These are phyloP conservation scores for Papilio glaucus DNA, from an alignment of 1,140 invertebrate genomes.

Conservation along the genomic window DNA sequence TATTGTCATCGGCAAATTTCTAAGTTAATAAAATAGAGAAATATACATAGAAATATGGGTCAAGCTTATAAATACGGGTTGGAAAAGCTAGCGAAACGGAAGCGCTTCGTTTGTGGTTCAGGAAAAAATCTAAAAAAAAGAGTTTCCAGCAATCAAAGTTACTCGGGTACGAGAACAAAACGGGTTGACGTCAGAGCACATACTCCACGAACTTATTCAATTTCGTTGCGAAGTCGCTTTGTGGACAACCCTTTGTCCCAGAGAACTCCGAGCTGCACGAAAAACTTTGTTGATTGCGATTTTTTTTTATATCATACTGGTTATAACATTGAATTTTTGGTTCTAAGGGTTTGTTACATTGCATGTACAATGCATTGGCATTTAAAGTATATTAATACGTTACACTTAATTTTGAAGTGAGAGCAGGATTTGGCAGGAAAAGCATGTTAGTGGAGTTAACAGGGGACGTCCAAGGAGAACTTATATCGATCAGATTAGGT, in stretches of 20 bases:
- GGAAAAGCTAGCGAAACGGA: background rate
- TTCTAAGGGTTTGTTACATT: background rate
- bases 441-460: too few relatives aligned
- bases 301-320: background rate
- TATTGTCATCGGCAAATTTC: too few relatives aligned
- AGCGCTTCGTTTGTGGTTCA: background rate
- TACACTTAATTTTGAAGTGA: too few relatives aligned
- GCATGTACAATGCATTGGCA: too few relatives aligned
- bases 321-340: background rate
- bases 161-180: constrained; percentile 10
- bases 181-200: background rate
- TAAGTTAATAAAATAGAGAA: too few relatives aligned
- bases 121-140: constrained; percentile 5
- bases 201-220: constrained; percentile 30
- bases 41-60: too few relatives aligned
- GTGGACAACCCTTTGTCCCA: constrained; percentile 24
- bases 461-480: too few relatives aligned
- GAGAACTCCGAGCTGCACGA: constrained; percentile 14
- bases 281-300: constrained; percentile 11
- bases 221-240: constrained; percentile 6
- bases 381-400: too few relatives aligned
- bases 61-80: too few relatives aligned
- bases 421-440: too few relatives aligned
- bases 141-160: constrained; percentile 24
- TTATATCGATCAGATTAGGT: too few relatives aligned